A percentile compares a stretch with the other conserved stretches of the same genome.
These are phyloP conservation scores for Pammene aurita DNA, from an alignment of 2,888 invertebrate genomes.

Conservation along the genomic window DNA sequence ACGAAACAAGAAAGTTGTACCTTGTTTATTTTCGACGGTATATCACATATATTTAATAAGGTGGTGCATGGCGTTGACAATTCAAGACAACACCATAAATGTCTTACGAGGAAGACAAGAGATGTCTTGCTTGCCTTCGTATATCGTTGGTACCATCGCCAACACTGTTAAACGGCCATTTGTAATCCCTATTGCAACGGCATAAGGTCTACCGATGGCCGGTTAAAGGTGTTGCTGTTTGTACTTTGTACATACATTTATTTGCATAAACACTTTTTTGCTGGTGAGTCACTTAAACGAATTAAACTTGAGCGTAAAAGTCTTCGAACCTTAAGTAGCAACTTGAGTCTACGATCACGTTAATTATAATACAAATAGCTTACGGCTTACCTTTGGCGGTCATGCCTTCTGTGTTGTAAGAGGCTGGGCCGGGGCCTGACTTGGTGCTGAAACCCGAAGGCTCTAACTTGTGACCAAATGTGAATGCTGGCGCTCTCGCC, in stretches of 20 bases:
- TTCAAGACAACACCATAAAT: not conserved
- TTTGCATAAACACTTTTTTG: constrained; percentile 1
- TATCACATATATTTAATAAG: not conserved
- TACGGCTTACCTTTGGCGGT: constrained; percentile 88
- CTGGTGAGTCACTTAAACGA: constrained; percentile 13
- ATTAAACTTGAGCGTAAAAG: constrained; percentile 10
- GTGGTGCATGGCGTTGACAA: too few species aligned
- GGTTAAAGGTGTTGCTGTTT: too few species aligned
- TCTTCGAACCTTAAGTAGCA: constrained; percentile 27
- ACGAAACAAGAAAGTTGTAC: too few species aligned
- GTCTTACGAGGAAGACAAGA: constrained; percentile 11
- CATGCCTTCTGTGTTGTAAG: constrained; percentile 93
- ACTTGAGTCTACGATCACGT: not conserved
- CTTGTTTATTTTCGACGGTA: not conserved
- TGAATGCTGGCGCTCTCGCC: constrained; percentile 91
- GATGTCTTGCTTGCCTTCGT: not conserved
- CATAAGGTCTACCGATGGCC: too few species aligned
- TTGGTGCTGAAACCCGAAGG: constrained; percentile 79
- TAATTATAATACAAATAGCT: constrained; percentile 11
- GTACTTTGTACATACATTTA: too few species aligned
- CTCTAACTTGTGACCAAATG: constrained; percentile 88
- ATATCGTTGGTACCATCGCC: too few species aligned
- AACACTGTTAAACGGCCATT: too few species aligned
- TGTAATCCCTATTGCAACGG: too few species aligned
- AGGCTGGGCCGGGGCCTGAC: constrained; percentile 94